Evolutionary conservation across 2,113 vertebrate species (phyloP), one percentile per base, ranked within the genome.

Genomic region (Thalassoma bifasciatum): DNA sequence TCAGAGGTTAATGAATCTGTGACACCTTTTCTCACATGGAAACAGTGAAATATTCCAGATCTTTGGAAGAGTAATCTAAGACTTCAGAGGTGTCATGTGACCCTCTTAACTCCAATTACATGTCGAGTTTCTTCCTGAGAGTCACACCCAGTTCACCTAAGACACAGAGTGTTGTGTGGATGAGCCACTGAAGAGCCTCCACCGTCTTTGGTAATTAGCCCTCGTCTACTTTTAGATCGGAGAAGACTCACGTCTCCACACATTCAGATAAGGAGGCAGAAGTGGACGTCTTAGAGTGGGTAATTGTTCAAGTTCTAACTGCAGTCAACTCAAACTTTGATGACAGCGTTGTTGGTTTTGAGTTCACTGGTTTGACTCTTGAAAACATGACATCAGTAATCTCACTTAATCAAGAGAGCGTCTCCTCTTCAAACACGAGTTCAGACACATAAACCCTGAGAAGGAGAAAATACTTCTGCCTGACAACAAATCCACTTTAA

Each of bases 151-250:
- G 66, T 62, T 65, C 69, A 75, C 54, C 79, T 37, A 62, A 74
- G 75, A 79, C n/a, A 53, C 52, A 21, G 14, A n/a, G 34, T 78
- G 62, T 46, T 17, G 63, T 52, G 24, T 47, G 78, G 60, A 75
- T 67, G 44, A 67, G 24, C 58, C 44, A 75, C 73, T 72, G 61
- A 30, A 22, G 67, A 12, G 40, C 50, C 65, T 58, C 64, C 65
- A 42, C 72, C 76, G 37, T 84, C 61, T 88, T 69, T 64, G 77
- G 56, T 89, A 89, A 90, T 89, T 84, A 82, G 75, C 71, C 67
- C 81, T 82, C 6, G 44, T 81, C 77, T 72, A 30, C 34, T 73
- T 75, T 69, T 61, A 51, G 47, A 49, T 80, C 71, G 19, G 2
- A 69, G 68, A 75, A 22, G 69, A 30, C 36, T 62, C 12, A 34